Base-by-base conservation (phyloP, 2,888 invertebrate species). In the Allophyes oxyacanthae region DNA sequence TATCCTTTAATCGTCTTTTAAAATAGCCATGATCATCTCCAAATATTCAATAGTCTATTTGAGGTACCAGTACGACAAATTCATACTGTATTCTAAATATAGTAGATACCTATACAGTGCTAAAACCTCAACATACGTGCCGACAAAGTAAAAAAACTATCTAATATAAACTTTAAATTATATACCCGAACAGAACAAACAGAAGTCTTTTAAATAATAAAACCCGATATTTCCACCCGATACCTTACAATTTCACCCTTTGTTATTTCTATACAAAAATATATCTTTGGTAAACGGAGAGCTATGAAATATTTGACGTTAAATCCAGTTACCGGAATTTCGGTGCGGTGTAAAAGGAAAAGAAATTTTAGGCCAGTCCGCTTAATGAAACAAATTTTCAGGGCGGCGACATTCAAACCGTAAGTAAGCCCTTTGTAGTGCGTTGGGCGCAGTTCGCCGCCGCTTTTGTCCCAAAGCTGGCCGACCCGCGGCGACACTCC, bases 341-440 rank as follows among this genome's bases (percentile, higher is more conserved):
- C 67, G 68, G 71, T 59, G 44, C 61, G 44, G 55, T 52, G 82
- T 82, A 81, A 83, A 84, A 80, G 85, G 79, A 86, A 90, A 90
- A 88, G 86, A 88, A 89, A 90, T 86, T 88, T 87, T 84, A 77
- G 89, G 84, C 78, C 79, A 82, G 84, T 78, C 78, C 85, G 88
- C 75, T 89, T 89, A 92, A 91, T 92, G 92, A 91, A 91, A 91
- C 92, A 90, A 91, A 93, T 91, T 92, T 91, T 88, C 87, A 84
- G 87, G 87, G 87, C 84, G 84, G 89, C 84, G 87, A 89, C 91
- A 87, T 91, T 90, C 90, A 90, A 90, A 87, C 88, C 88, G 88
- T 89, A 86, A 89, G 88, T 89, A 87, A 89, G 88, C 86, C 88
- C 90, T 92, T 92, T 92, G 92, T 92, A 88, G 89, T 88, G 86